Percentiles rank a stretch among this genome's conserved stretches.
phyloP scores from a whole-genome alignment of 2,797 vertebrate genomes.

The Diplodus puntazzo region DNA sequence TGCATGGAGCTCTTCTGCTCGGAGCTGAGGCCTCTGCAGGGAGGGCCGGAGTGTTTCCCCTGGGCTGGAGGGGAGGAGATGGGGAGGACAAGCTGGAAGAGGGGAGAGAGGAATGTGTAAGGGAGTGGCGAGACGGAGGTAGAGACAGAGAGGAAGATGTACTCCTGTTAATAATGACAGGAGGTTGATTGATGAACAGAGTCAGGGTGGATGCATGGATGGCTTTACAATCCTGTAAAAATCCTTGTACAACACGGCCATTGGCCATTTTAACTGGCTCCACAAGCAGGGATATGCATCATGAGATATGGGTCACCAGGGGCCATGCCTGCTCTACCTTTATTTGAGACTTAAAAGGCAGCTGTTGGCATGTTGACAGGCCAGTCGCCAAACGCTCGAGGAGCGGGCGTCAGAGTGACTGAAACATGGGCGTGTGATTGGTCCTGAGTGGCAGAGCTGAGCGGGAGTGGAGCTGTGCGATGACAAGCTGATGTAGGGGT shows the following conservation, averaged over 20 bases:
- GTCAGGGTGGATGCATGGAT: conserved; percentile 9
- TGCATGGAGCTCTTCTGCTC: conserved; percentile 28
- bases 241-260: conserved; percentile 8
- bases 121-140: conserved; percentile 1
- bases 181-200: conserved; percentile 1
- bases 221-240: conserved; percentile 28
- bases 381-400: conserved; percentile 42
- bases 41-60: conserved; percentile 16
- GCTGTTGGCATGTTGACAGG: conserved; percentile 41
- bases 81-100: conserved; percentile 22
- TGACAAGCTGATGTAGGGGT: conserved; percentile 73
- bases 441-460: conserved; percentile 57
- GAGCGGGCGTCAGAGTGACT: conserved; percentile 65
- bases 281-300: conserved; percentile 39
- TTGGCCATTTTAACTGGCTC: conserved; percentile 25
- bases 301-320: conserved; percentile 51
- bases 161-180: conserved; percentile 13
- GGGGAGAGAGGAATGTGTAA: conserved; percentile 17
- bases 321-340: conserved; percentile 52
- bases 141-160: not conserved
- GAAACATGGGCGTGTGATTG: conserved; percentile 61
- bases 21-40: conserved; percentile 15
- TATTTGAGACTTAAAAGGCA: conserved; percentile 63
- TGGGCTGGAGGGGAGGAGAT: not conserved
- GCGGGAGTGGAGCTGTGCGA: conserved; percentile 49